Conservation (phyloP, 2,113 vertebrate species). For the Chloropsis cyanopogon region DNA sequence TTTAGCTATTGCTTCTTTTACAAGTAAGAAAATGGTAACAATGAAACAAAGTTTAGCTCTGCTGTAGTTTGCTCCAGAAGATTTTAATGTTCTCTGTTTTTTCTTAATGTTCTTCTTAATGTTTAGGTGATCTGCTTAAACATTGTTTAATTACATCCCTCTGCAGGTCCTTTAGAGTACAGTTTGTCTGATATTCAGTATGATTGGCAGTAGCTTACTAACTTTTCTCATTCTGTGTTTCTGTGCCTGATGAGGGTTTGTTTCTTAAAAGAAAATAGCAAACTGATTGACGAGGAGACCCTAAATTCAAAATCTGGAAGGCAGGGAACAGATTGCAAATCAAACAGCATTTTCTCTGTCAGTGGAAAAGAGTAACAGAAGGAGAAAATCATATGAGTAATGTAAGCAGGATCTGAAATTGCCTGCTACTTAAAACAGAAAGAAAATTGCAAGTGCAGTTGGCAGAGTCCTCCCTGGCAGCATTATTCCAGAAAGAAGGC, state of each 20-base stretch:
- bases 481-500: neutral
- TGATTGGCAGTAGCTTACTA: neutral
- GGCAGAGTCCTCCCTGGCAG: neutral
- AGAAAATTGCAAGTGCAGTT: neutral
- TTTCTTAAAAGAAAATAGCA: neutral
- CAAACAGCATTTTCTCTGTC: slow-evolving; percentile 37
- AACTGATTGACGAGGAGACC: neutral
- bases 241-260: neutral
- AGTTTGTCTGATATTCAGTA: neutral
- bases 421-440: neutral
- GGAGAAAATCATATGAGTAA: slow-evolving; percentile 52
- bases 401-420: slow-evolving; percentile 10
- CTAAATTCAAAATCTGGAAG: neutral
- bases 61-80: neutral
- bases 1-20: neutral
- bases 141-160: neutral
- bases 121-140: neutral
- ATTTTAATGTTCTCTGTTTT: neutral
- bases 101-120: neutral
- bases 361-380: slow-evolving; percentile 15
- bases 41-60: neutral
- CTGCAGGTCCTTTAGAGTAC: neutral
- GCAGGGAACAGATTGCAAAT: neutral
- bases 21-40: neutral
- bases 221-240: neutral